Evolutionary conservation across 2,888 invertebrate species (phyloP).

Genomic region (Camponotus fellah): DNA sequence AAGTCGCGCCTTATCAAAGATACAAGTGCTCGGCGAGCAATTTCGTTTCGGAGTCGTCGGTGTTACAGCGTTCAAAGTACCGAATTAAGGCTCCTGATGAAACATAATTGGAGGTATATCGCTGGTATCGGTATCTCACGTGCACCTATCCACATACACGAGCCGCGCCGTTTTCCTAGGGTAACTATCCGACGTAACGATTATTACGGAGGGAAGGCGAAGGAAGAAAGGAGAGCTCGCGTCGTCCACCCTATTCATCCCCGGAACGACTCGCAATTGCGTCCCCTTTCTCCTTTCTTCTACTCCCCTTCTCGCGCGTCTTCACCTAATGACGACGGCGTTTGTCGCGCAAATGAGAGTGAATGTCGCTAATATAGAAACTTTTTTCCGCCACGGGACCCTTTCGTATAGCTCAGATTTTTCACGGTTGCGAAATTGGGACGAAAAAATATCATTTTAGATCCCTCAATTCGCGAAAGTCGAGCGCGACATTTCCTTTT

Average conservation of each 20-base stretch:
- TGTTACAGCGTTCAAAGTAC: constrained; percentile 53
- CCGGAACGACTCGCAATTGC: constrained; percentile 23
- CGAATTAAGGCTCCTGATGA: constrained; percentile 53
- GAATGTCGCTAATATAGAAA: constrained; percentile 58
- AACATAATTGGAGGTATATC: constrained; percentile 38
- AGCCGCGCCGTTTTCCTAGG: constrained; percentile 23
- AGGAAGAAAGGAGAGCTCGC: background rate
- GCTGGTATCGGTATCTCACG: constrained; percentile 31
- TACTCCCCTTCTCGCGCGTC: background rate
- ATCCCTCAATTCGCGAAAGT: constrained; percentile 6
- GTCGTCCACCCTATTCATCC: background rate
- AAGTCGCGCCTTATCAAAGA: background rate
- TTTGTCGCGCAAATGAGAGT: constrained; percentile 57
- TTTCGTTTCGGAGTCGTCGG: constrained; percentile 38
- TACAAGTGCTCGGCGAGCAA: constrained; percentile 38
- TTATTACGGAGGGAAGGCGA: constrained; percentile 56
- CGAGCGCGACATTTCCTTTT: background rate
- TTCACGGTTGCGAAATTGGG: background rate
- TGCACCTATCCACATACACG: background rate
- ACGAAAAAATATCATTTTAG: constrained; percentile 4
- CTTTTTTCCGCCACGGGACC: constrained; percentile 29
- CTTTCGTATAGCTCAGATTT: constrained; percentile 25
- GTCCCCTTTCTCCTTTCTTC: background rate
- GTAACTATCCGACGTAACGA: constrained; percentile 61
- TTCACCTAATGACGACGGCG: constrained; percentile 42